Conservation (phyloP, 2,888 invertebrate species). For the Sphinx pinastri region DNA sequence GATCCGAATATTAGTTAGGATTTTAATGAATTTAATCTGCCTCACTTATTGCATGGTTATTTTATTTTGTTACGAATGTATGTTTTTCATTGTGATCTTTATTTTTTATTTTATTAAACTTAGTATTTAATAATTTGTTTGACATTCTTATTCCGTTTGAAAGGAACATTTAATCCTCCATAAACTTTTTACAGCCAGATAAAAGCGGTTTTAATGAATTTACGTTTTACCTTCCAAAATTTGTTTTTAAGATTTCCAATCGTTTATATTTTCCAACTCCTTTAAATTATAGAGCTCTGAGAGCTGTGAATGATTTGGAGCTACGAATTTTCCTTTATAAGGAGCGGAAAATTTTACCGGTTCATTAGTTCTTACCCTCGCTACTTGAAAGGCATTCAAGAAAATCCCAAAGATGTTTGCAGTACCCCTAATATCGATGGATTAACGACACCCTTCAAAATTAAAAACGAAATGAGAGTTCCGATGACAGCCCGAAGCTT, state of each 20-base stretch:
- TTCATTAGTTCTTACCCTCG: constrained; percentile 69
- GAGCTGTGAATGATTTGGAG: constrained; percentile 38
- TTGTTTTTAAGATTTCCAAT: constrained; percentile 4
- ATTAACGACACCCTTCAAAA: constrained; percentile 76
- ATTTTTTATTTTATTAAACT: not conserved
- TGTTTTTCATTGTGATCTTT: not conserved
- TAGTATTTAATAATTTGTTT: not conserved
- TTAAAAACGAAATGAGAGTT: constrained; percentile 71
- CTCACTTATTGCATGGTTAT: constrained; percentile 1
- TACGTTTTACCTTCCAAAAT: not conserved
- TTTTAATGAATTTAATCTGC: constrained; percentile 54
- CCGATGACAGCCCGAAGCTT: constrained; percentile 43
- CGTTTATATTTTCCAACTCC: constrained; percentile 18
- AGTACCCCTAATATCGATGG: constrained; percentile 72
- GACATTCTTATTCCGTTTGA: too few species aligned
- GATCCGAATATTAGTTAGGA: constrained; percentile 63
- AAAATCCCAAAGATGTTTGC: constrained; percentile 67
- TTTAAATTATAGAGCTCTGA: constrained; percentile 29
- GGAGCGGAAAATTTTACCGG: constrained; percentile 56
- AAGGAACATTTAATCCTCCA: not conserved
- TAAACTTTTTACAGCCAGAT: not conserved
- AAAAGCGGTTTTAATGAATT: not conserved
- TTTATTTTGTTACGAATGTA: not conserved
- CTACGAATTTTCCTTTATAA: constrained; percentile 42
- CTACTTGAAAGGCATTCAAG: constrained; percentile 50